phyloP scores from a whole-genome alignment of 1,140 invertebrate species.

The Lanistes nyassanus region DNA sequence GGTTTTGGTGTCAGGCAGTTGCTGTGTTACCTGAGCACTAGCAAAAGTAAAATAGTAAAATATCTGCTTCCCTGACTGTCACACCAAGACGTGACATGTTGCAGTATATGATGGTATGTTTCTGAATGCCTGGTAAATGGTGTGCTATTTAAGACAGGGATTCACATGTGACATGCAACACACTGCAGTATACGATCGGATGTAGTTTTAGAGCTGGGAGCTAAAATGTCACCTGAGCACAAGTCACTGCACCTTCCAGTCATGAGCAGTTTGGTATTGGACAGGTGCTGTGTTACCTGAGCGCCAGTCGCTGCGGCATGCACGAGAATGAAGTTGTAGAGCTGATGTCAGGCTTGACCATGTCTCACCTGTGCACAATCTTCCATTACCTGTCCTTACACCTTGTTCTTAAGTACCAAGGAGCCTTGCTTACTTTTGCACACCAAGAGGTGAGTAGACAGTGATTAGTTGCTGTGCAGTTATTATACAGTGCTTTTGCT shows the following conservation, averaged over 20 bases:
- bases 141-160: no score
- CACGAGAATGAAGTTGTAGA: conserved; percentile 59
- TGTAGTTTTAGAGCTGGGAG: neutral
- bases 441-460: conserved; percentile 58
- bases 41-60: no score
- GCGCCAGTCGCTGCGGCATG: conserved; percentile 61
- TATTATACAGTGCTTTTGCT: no score
- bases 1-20: no score
- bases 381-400: conserved; percentile 52
- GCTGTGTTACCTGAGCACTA: no score
- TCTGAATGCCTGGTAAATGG: no score
- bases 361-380: conserved; percentile 50
- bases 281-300: conserved; percentile 59
- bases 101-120: no score
- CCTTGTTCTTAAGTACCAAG: conserved; percentile 58
- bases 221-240: neutral
- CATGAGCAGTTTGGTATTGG: no score
- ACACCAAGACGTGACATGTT: no score
- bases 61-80: no score
- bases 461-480: neutral
- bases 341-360: conserved; percentile 53
- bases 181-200: neutral
- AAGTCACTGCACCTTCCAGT: no score
- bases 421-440: conserved; percentile 60
- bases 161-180: no score